Conservation (phyloP, 2,797 vertebrate species). For the Microctenopoma steveboyesi region DNA sequence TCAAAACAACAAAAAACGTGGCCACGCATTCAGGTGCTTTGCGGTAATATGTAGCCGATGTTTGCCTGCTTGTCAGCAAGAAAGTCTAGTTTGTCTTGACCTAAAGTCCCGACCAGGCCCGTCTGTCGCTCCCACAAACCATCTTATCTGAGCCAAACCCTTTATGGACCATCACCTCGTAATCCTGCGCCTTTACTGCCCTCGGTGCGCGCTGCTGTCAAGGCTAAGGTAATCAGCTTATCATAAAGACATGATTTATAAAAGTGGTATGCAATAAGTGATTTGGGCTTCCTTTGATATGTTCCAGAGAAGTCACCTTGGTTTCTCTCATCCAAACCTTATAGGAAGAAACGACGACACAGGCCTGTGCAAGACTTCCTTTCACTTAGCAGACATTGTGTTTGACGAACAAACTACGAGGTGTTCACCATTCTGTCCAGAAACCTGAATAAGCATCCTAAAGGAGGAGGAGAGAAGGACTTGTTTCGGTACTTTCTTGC, state of each 20-base stretch:
- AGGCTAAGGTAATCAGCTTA: slow-evolving; percentile 90
- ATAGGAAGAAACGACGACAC: background rate
- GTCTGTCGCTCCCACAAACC: slow-evolving; percentile 57
- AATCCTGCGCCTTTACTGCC: slow-evolving; percentile 84
- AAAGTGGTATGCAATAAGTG: slow-evolving; percentile 74
- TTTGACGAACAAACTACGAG: slow-evolving; percentile 1
- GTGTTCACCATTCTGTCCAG: background rate
- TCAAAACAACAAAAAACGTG: accelerated
- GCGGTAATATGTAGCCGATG: background rate
- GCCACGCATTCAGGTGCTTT: background rate
- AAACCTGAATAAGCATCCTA: slow-evolving; percentile 18
- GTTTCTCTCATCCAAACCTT: background rate
- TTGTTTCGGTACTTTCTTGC: slow-evolving; percentile 64
- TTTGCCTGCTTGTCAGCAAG: background rate
- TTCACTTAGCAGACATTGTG: background rate
- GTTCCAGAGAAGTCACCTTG: slow-evolving; percentile 5
- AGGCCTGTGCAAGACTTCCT: background rate
- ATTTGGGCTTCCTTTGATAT: slow-evolving; percentile 61
- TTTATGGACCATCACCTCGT: slow-evolving; percentile 84
- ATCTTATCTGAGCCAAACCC: slow-evolving; percentile 79
- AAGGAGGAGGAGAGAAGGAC: slow-evolving; percentile 39
- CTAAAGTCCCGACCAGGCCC: slow-evolving; percentile 42
- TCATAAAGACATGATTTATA: slow-evolving; percentile 85
- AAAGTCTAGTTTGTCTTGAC: slow-evolving; percentile 45
- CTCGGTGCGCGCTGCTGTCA: slow-evolving; percentile 83